Conservation (phyloP, 2,113 vertebrate species). For the Malaclemys terrapin region DNA sequence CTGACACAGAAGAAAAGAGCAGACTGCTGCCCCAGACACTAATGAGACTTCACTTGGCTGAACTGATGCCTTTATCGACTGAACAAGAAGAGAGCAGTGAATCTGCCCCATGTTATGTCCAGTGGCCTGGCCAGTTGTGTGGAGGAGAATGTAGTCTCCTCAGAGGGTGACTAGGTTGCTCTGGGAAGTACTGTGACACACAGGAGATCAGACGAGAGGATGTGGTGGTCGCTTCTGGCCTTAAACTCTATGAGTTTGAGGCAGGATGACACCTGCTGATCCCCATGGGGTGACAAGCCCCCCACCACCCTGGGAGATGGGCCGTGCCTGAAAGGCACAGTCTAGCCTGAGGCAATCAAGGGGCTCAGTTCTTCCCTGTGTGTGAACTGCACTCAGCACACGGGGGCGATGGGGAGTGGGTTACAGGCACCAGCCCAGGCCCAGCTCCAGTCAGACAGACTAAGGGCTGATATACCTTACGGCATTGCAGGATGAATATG, state of each 20-base stretch:
- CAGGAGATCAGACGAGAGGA: neutral
- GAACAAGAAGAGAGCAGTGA: neutral
- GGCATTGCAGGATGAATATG: neutral
- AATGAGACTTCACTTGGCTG: neutral
- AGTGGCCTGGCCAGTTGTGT: neutral
- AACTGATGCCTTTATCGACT: neutral
- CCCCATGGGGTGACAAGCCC: neutral
- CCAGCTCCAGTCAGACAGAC: neutral
- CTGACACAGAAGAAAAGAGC: neutral
- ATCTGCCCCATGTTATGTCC: neutral
- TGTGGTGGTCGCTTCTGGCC: neutral
- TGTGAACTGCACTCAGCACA: neutral
- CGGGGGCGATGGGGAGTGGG: neutral
- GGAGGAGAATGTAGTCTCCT: neutral
- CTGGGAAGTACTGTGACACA: neutral
- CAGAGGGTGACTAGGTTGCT: neutral
- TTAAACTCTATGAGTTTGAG: neutral
- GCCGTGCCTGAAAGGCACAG: neutral
- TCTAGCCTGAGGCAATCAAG: neutral
- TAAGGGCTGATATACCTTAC: neutral
- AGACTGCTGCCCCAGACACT: neutral
- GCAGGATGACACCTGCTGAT: neutral
- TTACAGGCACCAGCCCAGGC: neutral
- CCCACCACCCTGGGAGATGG: neutral
- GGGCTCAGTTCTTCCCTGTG: neutral